Conservation (phyloP, 2,797 vertebrate genomes). For the Sebastes iracundus region DNA sequence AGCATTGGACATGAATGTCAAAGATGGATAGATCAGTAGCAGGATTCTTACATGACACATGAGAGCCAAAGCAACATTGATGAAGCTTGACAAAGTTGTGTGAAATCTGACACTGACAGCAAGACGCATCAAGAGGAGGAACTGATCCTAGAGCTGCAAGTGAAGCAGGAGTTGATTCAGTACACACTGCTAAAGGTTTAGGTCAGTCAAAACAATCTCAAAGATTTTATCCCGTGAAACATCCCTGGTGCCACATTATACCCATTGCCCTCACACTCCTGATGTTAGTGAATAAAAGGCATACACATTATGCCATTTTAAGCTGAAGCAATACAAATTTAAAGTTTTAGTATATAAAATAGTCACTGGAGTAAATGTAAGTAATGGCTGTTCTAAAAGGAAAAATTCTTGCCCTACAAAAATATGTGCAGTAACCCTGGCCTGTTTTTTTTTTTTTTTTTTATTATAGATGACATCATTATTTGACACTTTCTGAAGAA, state of each 20-base stretch:
- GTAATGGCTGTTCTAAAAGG: not conserved
- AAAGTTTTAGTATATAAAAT: slow-evolving; percentile 8
- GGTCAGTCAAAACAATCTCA: not conserved
- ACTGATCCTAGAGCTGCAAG: not conserved
- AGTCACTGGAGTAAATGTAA: slow-evolving; percentile 1
- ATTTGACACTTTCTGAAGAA: slow-evolving; percentile 41
- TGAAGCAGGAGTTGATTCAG: not conserved
- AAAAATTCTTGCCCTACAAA: slow-evolving; percentile 14
- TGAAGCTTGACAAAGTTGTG: slow-evolving; percentile 16
- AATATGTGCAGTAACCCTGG: slow-evolving; percentile 21
- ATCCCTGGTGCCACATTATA: not conserved
- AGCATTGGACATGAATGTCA: slow-evolving; percentile 54
- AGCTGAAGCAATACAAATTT: slow-evolving; percentile 7
- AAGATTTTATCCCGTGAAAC: not conserved
- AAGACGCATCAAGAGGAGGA: not conserved
- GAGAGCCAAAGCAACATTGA: slow-evolving; percentile 15
- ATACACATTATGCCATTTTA: slow-evolving; percentile 3
- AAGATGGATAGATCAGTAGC: slow-evolving; percentile 58
- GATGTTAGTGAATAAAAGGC: slow-evolving; percentile 1
- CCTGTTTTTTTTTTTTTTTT: not conserved
- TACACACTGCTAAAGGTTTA: not conserved
- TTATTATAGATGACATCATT: not conserved
- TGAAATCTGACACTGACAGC: slow-evolving; percentile 25
- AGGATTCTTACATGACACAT: slow-evolving; percentile 32
- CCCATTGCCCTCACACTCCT: slow-evolving; percentile 1